These are phyloP conservation scores for Tychaedon coryphoeus DNA, from an alignment of 2,113 vertebrate genomes.

Conservation along the genomic window DNA sequence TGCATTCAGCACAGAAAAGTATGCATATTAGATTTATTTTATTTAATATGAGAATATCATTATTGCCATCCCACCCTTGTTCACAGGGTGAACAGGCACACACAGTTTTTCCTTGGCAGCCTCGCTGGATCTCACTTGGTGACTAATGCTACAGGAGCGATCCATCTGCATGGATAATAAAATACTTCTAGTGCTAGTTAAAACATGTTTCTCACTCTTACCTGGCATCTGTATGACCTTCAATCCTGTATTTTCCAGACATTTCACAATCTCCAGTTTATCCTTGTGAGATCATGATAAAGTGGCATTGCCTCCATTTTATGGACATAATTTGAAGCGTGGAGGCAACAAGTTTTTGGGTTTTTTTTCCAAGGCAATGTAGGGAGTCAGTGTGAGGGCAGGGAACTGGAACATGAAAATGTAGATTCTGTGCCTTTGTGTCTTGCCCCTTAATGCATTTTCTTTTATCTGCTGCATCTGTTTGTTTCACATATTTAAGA, in stretches of 20 bases:
- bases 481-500: not conserved
- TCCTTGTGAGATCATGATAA: not conserved
- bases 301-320: not conserved
- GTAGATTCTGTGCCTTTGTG: not conserved
- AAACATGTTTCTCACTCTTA: not conserved
- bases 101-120: not conserved
- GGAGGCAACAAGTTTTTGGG: not conserved
- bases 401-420: not conserved
- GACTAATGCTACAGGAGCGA: not conserved
- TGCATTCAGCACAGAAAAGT: not conserved
- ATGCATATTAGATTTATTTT: not conserved
- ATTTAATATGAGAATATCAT: not conserved
- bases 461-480: not conserved
- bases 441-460: not conserved
- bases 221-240: not conserved
- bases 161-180: not conserved
- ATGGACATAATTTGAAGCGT: not conserved
- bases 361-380: not conserved
- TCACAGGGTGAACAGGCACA: not conserved
- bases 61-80: not conserved
- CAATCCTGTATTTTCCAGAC: not conserved
- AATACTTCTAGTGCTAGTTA: not conserved
- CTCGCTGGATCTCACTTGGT: not conserved
- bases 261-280: not conserved
- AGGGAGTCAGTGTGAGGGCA: not conserved